Percentiles rank a stretch among this genome's conserved stretches.
These are phyloP conservation scores for Lateolabrax maculatus DNA, from an alignment of 2,797 vertebrate species.

Conservation along the genomic window DNA sequence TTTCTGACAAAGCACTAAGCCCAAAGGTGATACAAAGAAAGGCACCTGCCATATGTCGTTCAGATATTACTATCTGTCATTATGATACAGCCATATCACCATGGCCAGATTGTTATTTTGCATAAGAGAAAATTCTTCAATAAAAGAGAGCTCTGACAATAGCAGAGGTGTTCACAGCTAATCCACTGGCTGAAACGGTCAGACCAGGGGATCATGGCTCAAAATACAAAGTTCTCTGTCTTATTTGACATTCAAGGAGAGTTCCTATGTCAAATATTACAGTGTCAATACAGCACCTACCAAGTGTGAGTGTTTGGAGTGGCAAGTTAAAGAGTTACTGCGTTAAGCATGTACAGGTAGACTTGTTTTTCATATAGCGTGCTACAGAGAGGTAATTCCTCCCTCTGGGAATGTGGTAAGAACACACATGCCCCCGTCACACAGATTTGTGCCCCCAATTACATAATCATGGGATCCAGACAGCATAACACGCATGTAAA, in stretches of 20 bases:
- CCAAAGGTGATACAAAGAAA: not conserved
- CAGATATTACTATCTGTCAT: not conserved
- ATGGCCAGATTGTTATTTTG: not conserved
- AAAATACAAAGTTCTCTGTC: slow-evolving; percentile 1
- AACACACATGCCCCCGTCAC: not conserved
- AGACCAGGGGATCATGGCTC: slow-evolving; percentile 6
- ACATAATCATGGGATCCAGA: slow-evolving; percentile 5
- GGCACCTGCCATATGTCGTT: not conserved
- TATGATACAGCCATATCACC: not conserved
- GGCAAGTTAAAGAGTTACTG: not conserved
- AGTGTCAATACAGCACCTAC: not conserved
- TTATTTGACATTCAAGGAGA: not conserved
- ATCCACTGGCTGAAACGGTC: slow-evolving; percentile 6
- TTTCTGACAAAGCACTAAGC: not conserved
- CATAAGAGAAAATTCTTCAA: not conserved
- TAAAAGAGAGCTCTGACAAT: not conserved
- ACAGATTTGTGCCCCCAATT: slow-evolving; percentile 9
- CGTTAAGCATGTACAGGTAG: not conserved
- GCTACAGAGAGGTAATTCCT: slow-evolving; percentile 10
- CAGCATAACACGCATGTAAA: not conserved
- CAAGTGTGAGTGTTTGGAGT: not conserved
- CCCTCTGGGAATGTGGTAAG: slow-evolving; percentile 19
- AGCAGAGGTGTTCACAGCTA: slow-evolving; percentile 14
- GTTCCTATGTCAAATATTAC: not conserved
- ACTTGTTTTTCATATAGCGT: slow-evolving; percentile 2